Evolutionary conservation across 2,113 vertebrate species (phyloP), one percentile per base, ranked within the genome.

Genomic region (Pelvicachromis taeniatus): DNA sequence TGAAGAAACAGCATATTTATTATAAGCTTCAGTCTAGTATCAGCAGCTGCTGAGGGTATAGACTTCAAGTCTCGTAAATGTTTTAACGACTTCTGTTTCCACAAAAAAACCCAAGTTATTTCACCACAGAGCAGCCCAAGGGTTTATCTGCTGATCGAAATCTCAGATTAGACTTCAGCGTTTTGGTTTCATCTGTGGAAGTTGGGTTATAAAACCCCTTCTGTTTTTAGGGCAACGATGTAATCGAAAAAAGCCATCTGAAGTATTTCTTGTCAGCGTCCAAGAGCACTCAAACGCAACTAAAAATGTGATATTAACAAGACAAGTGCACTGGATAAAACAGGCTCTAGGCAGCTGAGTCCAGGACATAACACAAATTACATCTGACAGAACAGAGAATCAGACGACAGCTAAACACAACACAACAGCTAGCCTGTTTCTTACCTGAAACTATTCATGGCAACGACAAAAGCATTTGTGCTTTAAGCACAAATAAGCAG

Each of bases 101-200:
- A 70, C 80, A 33, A 29, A 12, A 50, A 19, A n/a, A 53, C 29
- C 23, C 7, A 33, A 52, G 23, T 82, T 80, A 78, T 86, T 78
- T 68, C 83, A 48, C 31, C 8, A 9, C 14, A 50, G 4, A 80
- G 52, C 33, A 31, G n/a, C 56, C 5, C 21, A 26, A 73, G 1
- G 23, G 59, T 88, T 87, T 38, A 85, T 87, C 81, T 80, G 48
- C 12, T 84, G 73, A 89, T 84, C n/a, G 2, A 42, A 78, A 58
- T 73, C 26, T 56, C 65, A 81, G 83, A 89, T 89, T 77, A 80
- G 29, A 84, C 21, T 54, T 63, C 17, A 6, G 40, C 10, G 2
- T 50, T 73, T 31, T 73, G 19, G 42, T 73, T 50, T 6, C 5
- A 1, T 33, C n/a, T 81, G 2, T 40, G 23, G 16, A 50, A 50